Conservation (phyloP, 2,797 vertebrate genomes). For the Scarus forsteni region DNA sequence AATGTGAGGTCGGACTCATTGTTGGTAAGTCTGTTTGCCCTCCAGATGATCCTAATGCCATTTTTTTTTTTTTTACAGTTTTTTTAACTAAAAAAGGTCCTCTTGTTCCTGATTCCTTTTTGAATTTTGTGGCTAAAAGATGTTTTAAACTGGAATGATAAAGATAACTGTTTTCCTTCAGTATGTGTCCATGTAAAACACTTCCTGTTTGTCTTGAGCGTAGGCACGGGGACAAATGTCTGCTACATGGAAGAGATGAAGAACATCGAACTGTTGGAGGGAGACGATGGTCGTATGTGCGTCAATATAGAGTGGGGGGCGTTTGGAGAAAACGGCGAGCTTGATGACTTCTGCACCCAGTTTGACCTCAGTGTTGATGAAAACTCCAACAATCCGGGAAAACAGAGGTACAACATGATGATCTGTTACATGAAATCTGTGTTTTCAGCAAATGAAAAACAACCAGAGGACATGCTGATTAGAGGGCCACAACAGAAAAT, state of each 20-base stretch:
- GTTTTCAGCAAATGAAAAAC: too few species aligned
- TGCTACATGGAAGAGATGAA: conserved; percentile 99
- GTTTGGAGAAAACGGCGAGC: conserved; percentile 90
- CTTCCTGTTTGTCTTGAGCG: neutral
- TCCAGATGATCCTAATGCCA: neutral
- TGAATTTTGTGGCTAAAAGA: too few species aligned
- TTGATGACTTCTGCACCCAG: conserved; percentile 90
- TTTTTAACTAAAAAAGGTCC: neutral
- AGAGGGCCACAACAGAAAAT: too few species aligned
- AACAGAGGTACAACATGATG: conserved; percentile 86
- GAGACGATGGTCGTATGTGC: conserved; percentile 92
- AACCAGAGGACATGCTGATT: too few species aligned
- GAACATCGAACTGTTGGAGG: conserved; percentile 93
- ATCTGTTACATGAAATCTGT: neutral
- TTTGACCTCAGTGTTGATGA: conserved; percentile 91
- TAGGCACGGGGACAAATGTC: conserved; percentile 94
- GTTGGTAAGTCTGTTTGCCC: conserved; percentile 85
- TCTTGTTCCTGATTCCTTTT: too few species aligned
- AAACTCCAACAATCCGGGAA: conserved; percentile 87
- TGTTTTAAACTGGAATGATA: too few species aligned
- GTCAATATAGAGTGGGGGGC: conserved; percentile 98
- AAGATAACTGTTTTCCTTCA: too few species aligned
- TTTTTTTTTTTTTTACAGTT: neutral
- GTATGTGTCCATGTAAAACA: neutral
- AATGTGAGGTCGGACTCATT: conserved; percentile 96